Conservation (phyloP, 1,140 invertebrate species). For the Aphelinus certus region DNA sequence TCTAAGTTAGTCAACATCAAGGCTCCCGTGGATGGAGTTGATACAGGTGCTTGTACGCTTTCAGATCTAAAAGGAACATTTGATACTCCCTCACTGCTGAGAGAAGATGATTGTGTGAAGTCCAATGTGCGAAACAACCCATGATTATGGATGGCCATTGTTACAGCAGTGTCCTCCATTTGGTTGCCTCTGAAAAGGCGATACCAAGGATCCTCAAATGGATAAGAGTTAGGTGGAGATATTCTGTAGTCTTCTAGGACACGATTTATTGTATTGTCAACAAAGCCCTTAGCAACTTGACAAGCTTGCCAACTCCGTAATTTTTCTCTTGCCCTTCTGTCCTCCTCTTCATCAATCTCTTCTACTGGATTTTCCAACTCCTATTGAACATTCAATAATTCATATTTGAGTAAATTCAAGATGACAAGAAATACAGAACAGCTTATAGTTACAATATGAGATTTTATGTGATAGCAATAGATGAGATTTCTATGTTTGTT, state of each 20-base stretch:
- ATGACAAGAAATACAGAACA: too few species aligned
- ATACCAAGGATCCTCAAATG: slow-evolving; percentile 63
- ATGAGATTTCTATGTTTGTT: background rate
- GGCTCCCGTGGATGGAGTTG: slow-evolving; percentile 43
- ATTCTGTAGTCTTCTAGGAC: slow-evolving; percentile 73
- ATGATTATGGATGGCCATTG: slow-evolving; percentile 68
- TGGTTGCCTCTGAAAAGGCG: slow-evolving; percentile 66
- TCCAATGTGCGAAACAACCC: slow-evolving; percentile 60
- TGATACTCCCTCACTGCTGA: slow-evolving; percentile 38
- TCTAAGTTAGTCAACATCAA: slow-evolving; percentile 34
- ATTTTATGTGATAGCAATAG: too few species aligned
- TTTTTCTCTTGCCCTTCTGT: slow-evolving; percentile 50
- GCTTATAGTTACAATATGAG: too few species aligned
- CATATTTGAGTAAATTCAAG: too few species aligned
- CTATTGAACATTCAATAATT: too few species aligned
- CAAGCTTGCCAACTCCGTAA: slow-evolving; percentile 72
- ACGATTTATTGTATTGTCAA: slow-evolving; percentile 78
- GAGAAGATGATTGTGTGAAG: slow-evolving; percentile 53
- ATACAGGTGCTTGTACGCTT: slow-evolving; percentile 19
- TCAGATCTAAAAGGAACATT: slow-evolving; percentile 37
- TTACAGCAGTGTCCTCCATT: slow-evolving; percentile 69
- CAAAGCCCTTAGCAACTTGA: slow-evolving; percentile 75
- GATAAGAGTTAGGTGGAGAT: slow-evolving; percentile 58
- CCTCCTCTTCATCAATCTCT: slow-evolving; percentile 46
- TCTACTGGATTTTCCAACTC: slow-evolving; percentile 39